Evolutionary conservation across 2,113 vertebrate genomes (phyloP), one percentile per base, ranked within the genome.

Genomic region (Maccullochella peelii): DNA sequence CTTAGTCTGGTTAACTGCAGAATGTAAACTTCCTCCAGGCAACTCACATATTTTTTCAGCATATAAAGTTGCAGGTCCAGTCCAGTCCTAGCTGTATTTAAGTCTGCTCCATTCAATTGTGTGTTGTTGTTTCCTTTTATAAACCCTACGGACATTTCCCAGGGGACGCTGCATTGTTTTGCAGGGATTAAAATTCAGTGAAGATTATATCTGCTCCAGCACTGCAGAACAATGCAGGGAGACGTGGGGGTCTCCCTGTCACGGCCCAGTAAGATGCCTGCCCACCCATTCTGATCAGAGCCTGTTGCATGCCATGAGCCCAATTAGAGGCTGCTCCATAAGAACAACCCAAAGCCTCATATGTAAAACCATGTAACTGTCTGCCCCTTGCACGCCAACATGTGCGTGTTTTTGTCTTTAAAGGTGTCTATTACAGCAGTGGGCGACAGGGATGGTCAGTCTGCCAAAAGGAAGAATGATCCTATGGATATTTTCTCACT

Each of bases 261-360:
- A 86, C 47, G 4, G 81, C 79, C 73, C 65, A 58, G 79, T 76
- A 74, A 87, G 87, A 89, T 54, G 63, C 83, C 66, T 71, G 94
- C 92, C 95, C 94, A 95, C 94, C 92, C 95, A 94, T 93, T 93
- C 82, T 90, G 93, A 94, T 94, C 92, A 94, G 77, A 93, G 92
- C 73, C 65, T 47, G 84, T 85, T 79, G 73, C 77, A 85, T 87
- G 87, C 86, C 88, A 84, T 65, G 81, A 90, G 80, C 70, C 91
- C 89, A 93, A 91, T 94, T 93, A 93, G 83, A 89, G 63, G 38
- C 78, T 81, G 86, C 85, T 90, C 86, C 91, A 90, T 80, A 80
- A 88, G 73, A 85, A 77, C 70, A 82, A 84, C 62, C 65, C 82
- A 25, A 33, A 85, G 47, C 70, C 78, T 70, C 74, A 18, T 54